Percentiles rank a stretch among this genome's conserved stretches.
Evolutionary conservation across 2,888 invertebrate species (phyloP).

Genomic region (Oscheius onirici): DNA sequence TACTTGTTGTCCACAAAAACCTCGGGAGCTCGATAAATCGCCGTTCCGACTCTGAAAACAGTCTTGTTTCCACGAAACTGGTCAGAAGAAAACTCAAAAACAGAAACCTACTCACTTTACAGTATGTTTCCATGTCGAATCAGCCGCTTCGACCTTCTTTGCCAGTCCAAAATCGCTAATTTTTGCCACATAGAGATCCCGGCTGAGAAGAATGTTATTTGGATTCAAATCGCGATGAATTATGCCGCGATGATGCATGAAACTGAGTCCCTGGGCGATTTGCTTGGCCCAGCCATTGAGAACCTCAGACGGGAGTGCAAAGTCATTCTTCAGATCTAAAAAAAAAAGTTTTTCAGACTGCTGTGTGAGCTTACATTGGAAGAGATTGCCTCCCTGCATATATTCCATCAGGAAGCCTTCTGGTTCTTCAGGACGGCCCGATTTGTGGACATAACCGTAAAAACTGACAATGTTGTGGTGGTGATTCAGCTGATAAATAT

Average conservation of each 20-base stretch:
- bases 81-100: too few species aligned
- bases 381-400: background rate
- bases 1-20: background rate
- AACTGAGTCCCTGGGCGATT: constrained; percentile 3
- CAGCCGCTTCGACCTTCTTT: background rate
- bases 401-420: constrained; percentile 15
- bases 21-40: constrained; percentile 1
- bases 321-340: background rate
- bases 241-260: background rate
- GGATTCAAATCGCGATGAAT: constrained; percentile 20
- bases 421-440: background rate
- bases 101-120: background rate
- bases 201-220: constrained; percentile 10
- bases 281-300: constrained; percentile 6
- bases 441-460: background rate
- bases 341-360: background rate
- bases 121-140: background rate
- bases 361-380: too few species aligned
- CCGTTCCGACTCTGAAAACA: background rate
- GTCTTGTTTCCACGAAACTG: too few species aligned
- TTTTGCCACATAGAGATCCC: background rate
- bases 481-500: constrained; percentile 16
- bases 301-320: too few species aligned
- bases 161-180: constrained; percentile 10
- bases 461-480: constrained; percentile 23